Evolutionary conservation across 2,113 vertebrate species (phyloP).

Genomic region (Channa argus): DNA sequence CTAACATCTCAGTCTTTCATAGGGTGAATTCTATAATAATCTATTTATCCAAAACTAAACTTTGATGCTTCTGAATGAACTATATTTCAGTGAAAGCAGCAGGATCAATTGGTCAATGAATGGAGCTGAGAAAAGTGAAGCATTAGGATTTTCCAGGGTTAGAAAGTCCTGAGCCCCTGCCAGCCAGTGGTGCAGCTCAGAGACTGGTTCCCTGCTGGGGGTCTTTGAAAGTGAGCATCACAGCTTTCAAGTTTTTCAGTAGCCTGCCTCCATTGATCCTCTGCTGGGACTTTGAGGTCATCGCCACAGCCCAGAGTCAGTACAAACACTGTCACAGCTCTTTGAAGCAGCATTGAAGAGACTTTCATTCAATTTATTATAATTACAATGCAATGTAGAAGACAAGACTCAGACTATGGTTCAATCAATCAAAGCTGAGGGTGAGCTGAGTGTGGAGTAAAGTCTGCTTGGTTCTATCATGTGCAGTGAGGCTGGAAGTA

Average conservation of each 20-base stretch:
- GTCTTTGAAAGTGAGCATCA: slow-evolving; percentile 20
- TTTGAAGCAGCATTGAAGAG: too few species aligned
- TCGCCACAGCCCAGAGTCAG: too few species aligned
- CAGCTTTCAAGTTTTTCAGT: slow-evolving; percentile 4
- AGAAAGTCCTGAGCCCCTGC: slow-evolving; percentile 22
- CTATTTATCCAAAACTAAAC: slow-evolving; percentile 6
- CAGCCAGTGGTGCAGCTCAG: slow-evolving; percentile 23
- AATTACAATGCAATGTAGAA: too few species aligned
- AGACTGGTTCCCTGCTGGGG: slow-evolving; percentile 10
- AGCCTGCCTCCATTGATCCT: slow-evolving; percentile 23
- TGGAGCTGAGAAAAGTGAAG: slow-evolving; percentile 1
- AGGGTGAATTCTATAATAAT: neutral
- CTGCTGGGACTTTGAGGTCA: neutral
- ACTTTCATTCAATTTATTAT: too few species aligned
- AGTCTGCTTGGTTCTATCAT: too few species aligned
- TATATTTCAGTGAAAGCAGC: neutral
- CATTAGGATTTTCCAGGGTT: slow-evolving; percentile 9
- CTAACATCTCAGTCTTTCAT: neutral
- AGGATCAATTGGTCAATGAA: neutral
- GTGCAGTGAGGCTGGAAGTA: too few species aligned
- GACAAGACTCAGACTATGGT: too few species aligned
- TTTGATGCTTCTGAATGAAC: slow-evolving; percentile 14
- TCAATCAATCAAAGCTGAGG: too few species aligned
- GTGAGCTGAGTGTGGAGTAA: too few species aligned
- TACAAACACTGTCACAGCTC: too few species aligned